Evolutionary conservation across 1,140 invertebrate genomes (phyloP), one percentile per base, ranked within the genome.

Genomic region (Tetragonula clypearis): DNA sequence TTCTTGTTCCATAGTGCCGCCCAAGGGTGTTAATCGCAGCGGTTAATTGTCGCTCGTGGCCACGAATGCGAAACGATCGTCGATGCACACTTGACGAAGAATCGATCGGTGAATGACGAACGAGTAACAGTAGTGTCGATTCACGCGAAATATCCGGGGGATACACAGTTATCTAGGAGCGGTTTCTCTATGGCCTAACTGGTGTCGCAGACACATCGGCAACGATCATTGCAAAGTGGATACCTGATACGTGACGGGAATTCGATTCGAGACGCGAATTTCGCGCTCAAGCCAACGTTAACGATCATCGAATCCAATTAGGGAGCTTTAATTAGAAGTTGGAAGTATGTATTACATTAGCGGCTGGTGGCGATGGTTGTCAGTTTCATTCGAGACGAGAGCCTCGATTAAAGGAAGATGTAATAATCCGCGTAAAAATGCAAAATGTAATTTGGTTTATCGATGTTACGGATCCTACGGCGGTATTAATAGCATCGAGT

Each of bases 91-190:
- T n/a, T 30, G 1, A 41, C 41, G 41, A 49, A 49, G 62, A 65
- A 62, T 60, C 49, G 77, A 78, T 66, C 41, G 68, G 15, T 41
- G 81, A 86, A 79, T 86, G 72, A 65, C 62, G 76, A 75, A n/a
- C 77, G 77, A 76, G 73, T 88, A 88, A 80, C 85, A 76, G 82
- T 86, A 83, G 58, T 83, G 83, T 62, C 26, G 19, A 68, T 78
- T 56, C 56, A 12, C 60, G 56, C 26, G 66, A 79, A 69, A 84
- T 79, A 23, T 68, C 15, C 26, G 17, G 2, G n/a, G 76, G 56
- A 58, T 58, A 26, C 71, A 79, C 75, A 72, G 82, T 84, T 84
- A 84, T 17, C 15, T 30, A 30, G 4, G n/a, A 19, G 14, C 2
- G n/a, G 23, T 78, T 30, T 35, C n/a, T 49, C 74, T 77, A 77